Evolutionary conservation across 2,797 vertebrate species (phyloP).

Genomic region (Zalophus californianus): DNA sequence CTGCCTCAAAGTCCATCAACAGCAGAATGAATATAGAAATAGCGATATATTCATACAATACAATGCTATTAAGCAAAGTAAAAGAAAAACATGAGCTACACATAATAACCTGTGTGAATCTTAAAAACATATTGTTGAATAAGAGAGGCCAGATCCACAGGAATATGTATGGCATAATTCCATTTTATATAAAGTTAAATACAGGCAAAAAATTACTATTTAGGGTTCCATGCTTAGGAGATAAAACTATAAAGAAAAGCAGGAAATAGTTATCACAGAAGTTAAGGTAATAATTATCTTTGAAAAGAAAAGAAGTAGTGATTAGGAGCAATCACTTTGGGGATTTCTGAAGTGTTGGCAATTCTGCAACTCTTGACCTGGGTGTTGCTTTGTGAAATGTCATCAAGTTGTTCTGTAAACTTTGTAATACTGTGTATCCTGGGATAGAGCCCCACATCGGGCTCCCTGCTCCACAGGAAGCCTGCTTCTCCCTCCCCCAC

Average conservation of each 20-base stretch:
- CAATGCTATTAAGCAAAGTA: neutral
- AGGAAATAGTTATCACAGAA: neutral
- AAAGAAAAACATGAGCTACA: neutral
- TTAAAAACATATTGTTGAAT: neutral
- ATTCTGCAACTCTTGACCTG: neutral
- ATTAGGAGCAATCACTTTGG: neutral
- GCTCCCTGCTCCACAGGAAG: no score
- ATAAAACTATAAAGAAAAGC: neutral
- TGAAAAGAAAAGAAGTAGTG: neutral
- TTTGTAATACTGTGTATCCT: neutral
- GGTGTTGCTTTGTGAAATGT: neutral
- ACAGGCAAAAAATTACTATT: neutral
- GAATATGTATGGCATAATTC: neutral
- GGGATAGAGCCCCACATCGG: no score
- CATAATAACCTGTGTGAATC: neutral
- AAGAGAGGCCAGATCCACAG: neutral
- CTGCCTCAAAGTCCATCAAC: neutral
- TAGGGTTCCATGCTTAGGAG: neutral
- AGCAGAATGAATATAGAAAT: slow-evolving; percentile 27
- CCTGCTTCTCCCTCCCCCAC: no score
- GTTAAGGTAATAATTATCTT: neutral
- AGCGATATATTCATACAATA: neutral
- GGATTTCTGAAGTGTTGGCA: neutral
- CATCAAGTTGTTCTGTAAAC: neutral
- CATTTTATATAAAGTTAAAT: neutral